These are phyloP conservation scores for Halcyon smyrnensis DNA, from an alignment of 2,797 vertebrate genomes.

Conservation along the genomic window DNA sequence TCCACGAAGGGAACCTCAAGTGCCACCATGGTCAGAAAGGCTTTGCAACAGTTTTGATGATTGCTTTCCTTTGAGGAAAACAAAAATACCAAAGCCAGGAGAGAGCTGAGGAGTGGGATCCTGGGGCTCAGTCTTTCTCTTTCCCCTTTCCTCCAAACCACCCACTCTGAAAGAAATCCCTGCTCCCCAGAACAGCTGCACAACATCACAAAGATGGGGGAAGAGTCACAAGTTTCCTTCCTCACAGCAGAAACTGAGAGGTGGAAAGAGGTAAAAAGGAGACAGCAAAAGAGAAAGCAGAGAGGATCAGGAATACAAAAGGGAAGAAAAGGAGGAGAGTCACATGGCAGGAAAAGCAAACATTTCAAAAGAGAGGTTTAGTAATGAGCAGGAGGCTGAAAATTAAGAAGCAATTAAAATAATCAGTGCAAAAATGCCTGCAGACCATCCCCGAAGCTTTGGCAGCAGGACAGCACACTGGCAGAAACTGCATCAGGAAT, in stretches of 20 bases:
- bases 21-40: not conserved
- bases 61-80: not conserved
- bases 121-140: not conserved
- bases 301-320: not conserved
- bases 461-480: not conserved
- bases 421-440: not conserved
- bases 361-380: not conserved
- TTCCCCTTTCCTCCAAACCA: not conserved
- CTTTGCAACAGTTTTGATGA: not conserved
- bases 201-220: not conserved
- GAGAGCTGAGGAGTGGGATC: not conserved
- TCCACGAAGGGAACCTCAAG: fast-evolving
- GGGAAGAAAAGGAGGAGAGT: not conserved
- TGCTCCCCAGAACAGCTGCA: not conserved
- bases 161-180: not conserved
- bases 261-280: not conserved
- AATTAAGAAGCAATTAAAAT: constrained; percentile 33
- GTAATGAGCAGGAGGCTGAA: not conserved
- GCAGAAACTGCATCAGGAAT: not conserved
- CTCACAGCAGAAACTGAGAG: not conserved
- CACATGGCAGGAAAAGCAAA: not conserved
- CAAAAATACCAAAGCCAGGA: not conserved
- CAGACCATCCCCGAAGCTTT: not conserved
- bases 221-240: not conserved
- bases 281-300: not conserved